phyloP scores from a whole-genome alignment of 1,140 invertebrate species.

The Drosophila persimilis region DNA sequence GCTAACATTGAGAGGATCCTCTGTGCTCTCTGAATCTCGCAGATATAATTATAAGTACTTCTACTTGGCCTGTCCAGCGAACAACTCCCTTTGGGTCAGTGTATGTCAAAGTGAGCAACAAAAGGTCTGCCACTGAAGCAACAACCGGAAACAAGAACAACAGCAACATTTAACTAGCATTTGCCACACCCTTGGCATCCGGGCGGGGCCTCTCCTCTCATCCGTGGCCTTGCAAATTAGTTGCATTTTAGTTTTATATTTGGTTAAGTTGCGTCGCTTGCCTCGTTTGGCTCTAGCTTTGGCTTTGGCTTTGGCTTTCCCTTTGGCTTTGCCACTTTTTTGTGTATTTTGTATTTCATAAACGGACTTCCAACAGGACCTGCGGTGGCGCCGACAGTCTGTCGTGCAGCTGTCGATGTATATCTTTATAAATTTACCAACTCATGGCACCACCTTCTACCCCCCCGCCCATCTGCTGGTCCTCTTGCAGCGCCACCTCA shows the following conservation, averaged over 20 bases:
- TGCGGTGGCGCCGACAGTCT: no score
- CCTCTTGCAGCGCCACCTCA: no score
- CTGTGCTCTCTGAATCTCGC: no score
- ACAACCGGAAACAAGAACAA: constrained; percentile 15
- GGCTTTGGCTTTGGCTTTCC: constrained; percentile 4
- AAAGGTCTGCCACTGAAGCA: constrained; percentile 21
- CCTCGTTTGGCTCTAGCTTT: constrained; percentile 18
- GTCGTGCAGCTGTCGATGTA: constrained; percentile 1
- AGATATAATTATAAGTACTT: no score
- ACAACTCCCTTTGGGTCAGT: constrained; percentile 13
- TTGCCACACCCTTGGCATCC: constrained; percentile 17
- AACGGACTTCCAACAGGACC: constrained; percentile 18
- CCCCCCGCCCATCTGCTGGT: neutral
- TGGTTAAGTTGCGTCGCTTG: constrained; percentile 43
- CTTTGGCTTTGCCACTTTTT: neutral
- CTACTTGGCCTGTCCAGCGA: neutral
- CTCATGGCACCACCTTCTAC: constrained; percentile 8
- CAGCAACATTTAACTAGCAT: constrained; percentile 31
- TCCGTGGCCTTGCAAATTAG: constrained; percentile 56
- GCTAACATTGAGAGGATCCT: no score
- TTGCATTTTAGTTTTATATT: constrained; percentile 67
- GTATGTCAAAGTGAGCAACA: constrained; percentile 48
- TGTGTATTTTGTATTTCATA: constrained; percentile 26
- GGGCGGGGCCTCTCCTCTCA: neutral
- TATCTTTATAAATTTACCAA: constrained; percentile 41